Evolutionary conservation across 1,140 invertebrate species (phyloP), one percentile per base, ranked within the genome.

Genomic region (Achroia grisella): DNA sequence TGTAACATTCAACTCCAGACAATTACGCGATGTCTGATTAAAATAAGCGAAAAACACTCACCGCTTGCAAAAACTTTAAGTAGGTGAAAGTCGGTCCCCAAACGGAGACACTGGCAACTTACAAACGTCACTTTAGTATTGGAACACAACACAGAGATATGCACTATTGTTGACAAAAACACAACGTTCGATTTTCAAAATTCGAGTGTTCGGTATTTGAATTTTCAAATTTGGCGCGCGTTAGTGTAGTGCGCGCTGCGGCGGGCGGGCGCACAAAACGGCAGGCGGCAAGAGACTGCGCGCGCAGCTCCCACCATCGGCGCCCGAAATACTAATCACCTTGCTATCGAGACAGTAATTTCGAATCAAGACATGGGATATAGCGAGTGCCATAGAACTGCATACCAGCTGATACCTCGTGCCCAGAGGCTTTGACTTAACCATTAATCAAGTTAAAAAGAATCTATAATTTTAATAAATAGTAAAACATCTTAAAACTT

Each of bases 251-350:
- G 66, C 64, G 73, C 76, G 71, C 69, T 17, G 52, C 67, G 63
- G 52, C 65, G 64, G 58, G 54, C 62, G 62, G 66, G 68, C 75
- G 71, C 78, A 63, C 68, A 44, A 48, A 49, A 52, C 67, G 73
- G 62, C 68, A 66, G 63, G 67, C 75, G 73, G 75, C 64, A 62
- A 79, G 73, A 72, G 73, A 78, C 78, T 76, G 71, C 78, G 75
- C 69, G 46, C 44, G 67, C 63, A 39, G 56, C 78, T 75, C 65
- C 74, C 71, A 76, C 65, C 67, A 67, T 64, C 44, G 58, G 47
- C 66, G 63, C 60, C 78, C 75, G 73, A 82, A 82, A 79, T 73
- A 73, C 67, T 79, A 79, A 82, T 82, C 75, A 79, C 78, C 73
- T 82, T 81, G 77, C 72, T 75, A 73, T 73, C 70, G 73, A 66